Evolutionary conservation across 2,888 invertebrate genomes (phyloP), one percentile per base, ranked within the genome.

Genomic region (Leptarthrus brevirostris): DNA sequence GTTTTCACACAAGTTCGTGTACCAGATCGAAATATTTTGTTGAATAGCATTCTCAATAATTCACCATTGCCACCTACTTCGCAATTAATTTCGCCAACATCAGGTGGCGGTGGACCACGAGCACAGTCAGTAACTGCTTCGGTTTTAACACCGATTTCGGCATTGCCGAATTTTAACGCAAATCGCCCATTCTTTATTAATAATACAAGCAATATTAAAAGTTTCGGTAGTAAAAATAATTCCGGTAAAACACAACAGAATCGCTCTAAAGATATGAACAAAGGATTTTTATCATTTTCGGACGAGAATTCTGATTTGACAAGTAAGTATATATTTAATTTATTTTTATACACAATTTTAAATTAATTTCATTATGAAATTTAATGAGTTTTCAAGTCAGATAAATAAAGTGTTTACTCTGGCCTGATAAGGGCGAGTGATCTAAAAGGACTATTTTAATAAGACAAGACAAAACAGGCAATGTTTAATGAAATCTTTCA

Each of bases 211-310:
- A 56, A 24, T 54, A 71, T 18, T 44, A 71, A 66, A 10, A 36
- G 14, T 53, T 44, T 26, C 40, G 36, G 52, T 64, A 53, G 14
- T 22, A 73, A 12, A 5, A 70, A 47, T 61, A 64, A 20, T 24
- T 20, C 44, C 3, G 1, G 12, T 24, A 40, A 76, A 36, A 76
- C 77, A 92, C 93, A 76, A 89, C 90, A 81, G 90, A 93, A 92
- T 79, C 89, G 92, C 85, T 92, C 94, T 79, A 90, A 94, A 89
- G 96, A 96, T 86, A 96, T 97, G 96, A 95, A 93, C 88, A 93
- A 93, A 86, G 94, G 93, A 85, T 96, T 92, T 88, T 89, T 95
- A 83, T 92, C 92, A 86, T 95, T 94, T 86, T 90, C 92, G 81
- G 94, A 93, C 83, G 92, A 94, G 86, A 91, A 92, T 85, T 88